Conservation (phyloP, 2,888 invertebrate genomes). For the Neelides folsomi region DNA sequence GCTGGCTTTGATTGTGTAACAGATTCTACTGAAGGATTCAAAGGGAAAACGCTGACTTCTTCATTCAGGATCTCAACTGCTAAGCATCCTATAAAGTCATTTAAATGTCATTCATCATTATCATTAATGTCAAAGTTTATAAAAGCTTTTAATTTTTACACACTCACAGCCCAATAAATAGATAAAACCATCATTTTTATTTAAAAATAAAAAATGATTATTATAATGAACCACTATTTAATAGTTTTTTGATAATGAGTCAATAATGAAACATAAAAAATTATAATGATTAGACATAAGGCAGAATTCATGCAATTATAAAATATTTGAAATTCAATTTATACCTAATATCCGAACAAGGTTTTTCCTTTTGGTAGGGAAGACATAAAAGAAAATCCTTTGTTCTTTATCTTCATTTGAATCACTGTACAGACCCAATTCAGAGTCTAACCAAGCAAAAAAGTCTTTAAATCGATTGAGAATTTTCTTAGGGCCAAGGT, state of each 20-base stretch:
- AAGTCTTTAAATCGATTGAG: conserved; percentile 20
- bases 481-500: conserved; percentile 10
- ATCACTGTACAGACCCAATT: conserved; percentile 16
- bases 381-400: conserved; percentile 21
- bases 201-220: too few species aligned
- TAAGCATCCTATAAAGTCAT: neutral
- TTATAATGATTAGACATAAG: too few species aligned
- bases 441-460: conserved; percentile 28
- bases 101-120: neutral
- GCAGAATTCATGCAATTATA: too few species aligned
- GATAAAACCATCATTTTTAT: too few species aligned
- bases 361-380: conserved; percentile 22
- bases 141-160: too few species aligned
- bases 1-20: conserved; percentile 5
- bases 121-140: neutral
- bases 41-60: neutral
- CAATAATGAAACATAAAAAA: too few species aligned
- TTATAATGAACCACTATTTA: too few species aligned
- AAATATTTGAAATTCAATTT: neutral
- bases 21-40: neutral
- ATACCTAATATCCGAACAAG: conserved; percentile 26
- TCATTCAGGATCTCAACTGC: too few species aligned
- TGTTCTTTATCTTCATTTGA: conserved; percentile 6
- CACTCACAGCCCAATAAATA: too few species aligned
- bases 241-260: too few species aligned